These are phyloP conservation scores for Crambe crambe DNA, from an alignment of 37 sponge, comb jelly and placozoan species.

Conservation along the genomic window DNA sequence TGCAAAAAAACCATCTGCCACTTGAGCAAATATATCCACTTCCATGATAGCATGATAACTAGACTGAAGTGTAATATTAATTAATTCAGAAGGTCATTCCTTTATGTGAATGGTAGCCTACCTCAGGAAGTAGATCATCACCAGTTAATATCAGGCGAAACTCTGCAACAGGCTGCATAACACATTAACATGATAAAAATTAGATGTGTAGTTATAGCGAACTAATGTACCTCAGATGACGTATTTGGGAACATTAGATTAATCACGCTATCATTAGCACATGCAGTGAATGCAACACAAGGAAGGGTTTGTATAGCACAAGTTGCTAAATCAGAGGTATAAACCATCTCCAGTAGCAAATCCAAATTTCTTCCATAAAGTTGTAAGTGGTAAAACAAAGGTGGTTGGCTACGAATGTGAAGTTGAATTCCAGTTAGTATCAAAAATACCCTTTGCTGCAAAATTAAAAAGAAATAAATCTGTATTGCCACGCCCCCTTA, in stretches of 20 bases:
- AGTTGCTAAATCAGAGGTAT: not conserved
- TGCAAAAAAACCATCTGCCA: constrained; percentile 11
- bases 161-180: not conserved
- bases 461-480: not conserved
- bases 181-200: not conserved
- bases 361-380: not conserved
- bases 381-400: not conserved
- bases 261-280: not conserved
- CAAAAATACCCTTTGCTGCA: not conserved
- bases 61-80: no score
- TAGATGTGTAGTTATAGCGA: not conserved
- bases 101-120: not conserved
- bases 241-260: not conserved
- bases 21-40: not conserved
- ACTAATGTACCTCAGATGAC: no score
- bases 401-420: not conserved
- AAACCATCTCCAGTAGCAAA: not conserved
- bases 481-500: no score
- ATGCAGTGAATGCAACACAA: not conserved
- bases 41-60: not conserved
- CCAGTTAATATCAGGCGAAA: not conserved
- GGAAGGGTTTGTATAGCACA: not conserved
- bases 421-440: not conserved
- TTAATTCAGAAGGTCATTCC: no score
- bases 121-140: not conserved